These are phyloP conservation scores for Bellardia pandia DNA, from an alignment of 2,888 invertebrate species.

Conservation along the genomic window DNA sequence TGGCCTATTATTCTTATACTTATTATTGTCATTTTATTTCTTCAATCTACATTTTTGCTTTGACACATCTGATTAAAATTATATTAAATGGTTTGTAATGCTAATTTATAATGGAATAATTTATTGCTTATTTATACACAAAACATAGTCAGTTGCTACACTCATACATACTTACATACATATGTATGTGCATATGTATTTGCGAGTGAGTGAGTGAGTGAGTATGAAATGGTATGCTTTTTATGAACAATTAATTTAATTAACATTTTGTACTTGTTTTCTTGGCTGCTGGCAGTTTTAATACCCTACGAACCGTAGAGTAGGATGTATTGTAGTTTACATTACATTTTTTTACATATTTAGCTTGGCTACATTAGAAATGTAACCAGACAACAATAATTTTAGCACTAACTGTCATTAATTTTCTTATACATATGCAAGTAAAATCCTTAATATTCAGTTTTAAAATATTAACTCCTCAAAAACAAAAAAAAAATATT, in stretches of 20 bases:
- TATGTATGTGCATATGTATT: not conserved
- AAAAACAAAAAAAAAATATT: no score
- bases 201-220: not conserved
- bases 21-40: slow-evolving; percentile 1
- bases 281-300: not conserved
- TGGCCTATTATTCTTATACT: slow-evolving; percentile 49
- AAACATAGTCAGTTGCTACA: not conserved
- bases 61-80: slow-evolving; percentile 64
- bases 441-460: no score
- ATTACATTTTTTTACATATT: no score
- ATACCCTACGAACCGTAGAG: not conserved
- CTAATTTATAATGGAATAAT: slow-evolving; percentile 61
- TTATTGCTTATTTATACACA: slow-evolving; percentile 54
- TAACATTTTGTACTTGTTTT: slow-evolving; percentile 28
- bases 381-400: no score
- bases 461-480: no score
- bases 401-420: no score
- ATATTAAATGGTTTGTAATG: slow-evolving; percentile 66
- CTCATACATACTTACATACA: not conserved
- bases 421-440: no score
- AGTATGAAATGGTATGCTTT: slow-evolving; percentile 13
- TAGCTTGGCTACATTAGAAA: no score
- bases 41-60: slow-evolving; percentile 27
- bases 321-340: no score
- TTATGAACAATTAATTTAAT: slow-evolving; percentile 58